Base-by-base conservation (phyloP, 2,113 vertebrate species). In the Orcinus orca region DNA sequence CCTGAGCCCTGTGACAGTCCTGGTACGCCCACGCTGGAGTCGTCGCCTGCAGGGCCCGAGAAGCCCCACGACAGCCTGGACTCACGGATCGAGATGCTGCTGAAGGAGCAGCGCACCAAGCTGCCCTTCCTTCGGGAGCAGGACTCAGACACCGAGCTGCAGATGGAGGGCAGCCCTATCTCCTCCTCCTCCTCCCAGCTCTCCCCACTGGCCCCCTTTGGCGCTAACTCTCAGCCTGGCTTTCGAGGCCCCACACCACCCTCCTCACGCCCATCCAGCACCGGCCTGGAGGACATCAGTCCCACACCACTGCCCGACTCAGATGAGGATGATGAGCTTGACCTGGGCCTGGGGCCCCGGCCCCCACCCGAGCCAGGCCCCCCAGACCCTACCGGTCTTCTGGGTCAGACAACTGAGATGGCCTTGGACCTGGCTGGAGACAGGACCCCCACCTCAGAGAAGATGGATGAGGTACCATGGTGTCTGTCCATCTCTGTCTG, bases 121-220 rank as follows among this genome's bases (percentile, higher is more conserved):
- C 98, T 99, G 95, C 99, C 99, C n/a, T 99, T 99, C 98, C 98
- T 99, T 36, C 99, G 98, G 0, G 99, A 99, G 93, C 99, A 99
- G 44, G 99, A 99, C 98, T 99, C 99, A 0, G 99, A 99, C 98
- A 98, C 98, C 0, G 99, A 99, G 98, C 98, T 99, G 96, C 99
- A 99, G 97, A 99, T 99, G 99, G 99, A 99, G 98, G 99, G 99
- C 60, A 99, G 99, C 97, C 99, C 99, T 0, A 99, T 99, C 97
- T 99, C 99, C 79, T 99, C 99, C 10, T 99, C 99, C 0, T 99
- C 99, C 91, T 99, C 99, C 44, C 99, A 99, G 98, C 99, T 99
- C 2, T 99, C 99, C 85, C 99, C 99, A 0, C 99, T 99, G 55
- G 98, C 99, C 5, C 98, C 99, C 14, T 99, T 98, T 25, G 97